Evolutionary conservation across 2,888 invertebrate species (phyloP).

Genomic region (Synanthedon myopaeformis): DNA sequence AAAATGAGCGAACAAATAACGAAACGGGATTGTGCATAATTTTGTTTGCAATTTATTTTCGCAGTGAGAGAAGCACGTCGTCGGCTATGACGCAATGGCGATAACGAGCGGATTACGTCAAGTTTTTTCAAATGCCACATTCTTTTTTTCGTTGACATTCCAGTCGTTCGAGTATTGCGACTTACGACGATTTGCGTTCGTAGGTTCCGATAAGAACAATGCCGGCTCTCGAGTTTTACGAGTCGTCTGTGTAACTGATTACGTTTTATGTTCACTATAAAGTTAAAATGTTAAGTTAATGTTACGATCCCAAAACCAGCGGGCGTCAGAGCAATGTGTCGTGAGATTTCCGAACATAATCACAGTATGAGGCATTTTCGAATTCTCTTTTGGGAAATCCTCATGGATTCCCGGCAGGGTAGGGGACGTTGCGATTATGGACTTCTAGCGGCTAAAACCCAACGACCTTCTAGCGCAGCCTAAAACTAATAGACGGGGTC

Average conservation of each 20-base stretch:
- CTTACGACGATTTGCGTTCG: background rate
- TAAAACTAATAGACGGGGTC: too few relatives aligned
- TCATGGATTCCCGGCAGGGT: too few relatives aligned
- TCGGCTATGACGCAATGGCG: conserved; percentile 15
- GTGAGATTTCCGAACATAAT: too few relatives aligned
- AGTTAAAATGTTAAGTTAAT: too few relatives aligned
- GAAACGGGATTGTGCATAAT: conserved; percentile 7
- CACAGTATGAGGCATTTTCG: too few relatives aligned
- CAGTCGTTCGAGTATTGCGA: background rate
- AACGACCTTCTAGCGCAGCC: too few relatives aligned
- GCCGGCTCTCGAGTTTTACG: conserved; percentile 8
- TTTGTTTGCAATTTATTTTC: conserved; percentile 4
- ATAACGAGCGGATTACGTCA: conserved; percentile 21
- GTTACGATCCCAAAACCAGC: too few relatives aligned
- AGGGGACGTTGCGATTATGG: too few relatives aligned
- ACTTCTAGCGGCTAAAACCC: too few relatives aligned
- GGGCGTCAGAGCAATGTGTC: too few relatives aligned
- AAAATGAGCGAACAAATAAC: conserved; percentile 16
- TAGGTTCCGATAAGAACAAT: conserved; percentile 13
- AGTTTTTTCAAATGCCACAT: background rate
- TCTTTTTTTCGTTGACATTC: conserved; percentile 4
- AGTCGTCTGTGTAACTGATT: background rate
- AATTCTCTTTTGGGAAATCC: too few relatives aligned
- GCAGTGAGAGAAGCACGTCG: conserved; percentile 18
- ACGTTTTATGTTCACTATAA: too few relatives aligned